These are phyloP conservation scores for Platorchestia sp. DNA, from an alignment of 1,140 invertebrate genomes.

Conservation along the genomic window DNA sequence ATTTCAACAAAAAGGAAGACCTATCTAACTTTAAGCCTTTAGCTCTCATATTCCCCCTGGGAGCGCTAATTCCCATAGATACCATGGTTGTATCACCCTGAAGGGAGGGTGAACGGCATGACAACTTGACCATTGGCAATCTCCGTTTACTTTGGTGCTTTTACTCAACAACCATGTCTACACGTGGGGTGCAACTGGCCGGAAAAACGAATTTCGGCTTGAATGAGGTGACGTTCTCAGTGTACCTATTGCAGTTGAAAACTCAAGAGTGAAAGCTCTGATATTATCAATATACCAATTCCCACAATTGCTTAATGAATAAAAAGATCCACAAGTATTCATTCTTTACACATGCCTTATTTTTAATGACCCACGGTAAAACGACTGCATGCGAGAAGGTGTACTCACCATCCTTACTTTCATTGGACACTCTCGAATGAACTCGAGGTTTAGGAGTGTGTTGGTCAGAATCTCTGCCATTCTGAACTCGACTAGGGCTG, in stretches of 20 bases:
- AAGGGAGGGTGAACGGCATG: too few relatives aligned
- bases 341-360: not conserved
- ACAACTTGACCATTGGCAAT: not conserved
- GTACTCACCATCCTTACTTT: conserved; percentile 38
- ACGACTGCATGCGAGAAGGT: not conserved
- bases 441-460: not conserved
- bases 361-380: too few relatives aligned
- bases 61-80: too few relatives aligned
- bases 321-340: not conserved
- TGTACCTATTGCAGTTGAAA: not conserved
- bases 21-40: too few relatives aligned
- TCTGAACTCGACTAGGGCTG: not conserved
- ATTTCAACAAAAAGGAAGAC: too few relatives aligned
- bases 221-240: not conserved
- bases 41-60: too few relatives aligned
- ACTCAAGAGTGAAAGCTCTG: not conserved
- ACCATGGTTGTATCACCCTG: too few relatives aligned
- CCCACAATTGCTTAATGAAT: not conserved
- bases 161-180: not conserved
- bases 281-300: not conserved
- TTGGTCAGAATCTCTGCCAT: not conserved
- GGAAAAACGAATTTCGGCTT: not conserved
- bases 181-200: not conserved
- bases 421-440: not conserved
- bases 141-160: not conserved